Evolutionary conservation across 2,888 invertebrate genomes (phyloP), one percentile per base, ranked within the genome.

Genomic region (Lapara coniferarum): DNA sequence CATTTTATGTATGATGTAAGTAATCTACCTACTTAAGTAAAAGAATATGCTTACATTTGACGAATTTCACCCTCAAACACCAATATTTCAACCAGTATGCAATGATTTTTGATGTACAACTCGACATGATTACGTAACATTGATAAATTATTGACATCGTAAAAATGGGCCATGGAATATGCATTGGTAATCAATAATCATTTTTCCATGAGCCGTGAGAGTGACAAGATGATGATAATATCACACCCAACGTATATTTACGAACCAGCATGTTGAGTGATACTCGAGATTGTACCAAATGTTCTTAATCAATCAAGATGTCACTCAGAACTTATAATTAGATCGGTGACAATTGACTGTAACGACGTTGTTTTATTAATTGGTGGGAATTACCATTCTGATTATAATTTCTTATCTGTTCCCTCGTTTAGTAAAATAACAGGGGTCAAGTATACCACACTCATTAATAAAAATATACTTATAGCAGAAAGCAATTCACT

Each of bases 221-320:
- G 46, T 59, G 63, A 63, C 63, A 63, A 63, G 46, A 63, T 63
- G 63, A 63, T 49, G 46, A 63, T 63, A 63, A 63, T 49, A 63
- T 63, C 63, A 63, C 63, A 63, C 49, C 49, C 63, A 49, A 63
- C 63, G 49, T 63, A 19, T 63, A 56, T 66, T 67, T 69, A 67
- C 70, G 67, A 71, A 71, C 68, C 66, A 52, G 67, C 69, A 69
- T 68, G 71, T 66, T 70, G 70, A 67, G 67, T 69, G 63, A 69
- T 71, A 55, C 56, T 53, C 25, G 30, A 49, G 53, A 66, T 49
- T 44, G 67, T 56, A 69, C 69, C 66, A 67, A 71, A 52, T 49
- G 59, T 67, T 67, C 59, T 13, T 59, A 69, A 71, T 69, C 55
- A 69, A 69, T 71, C 69, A 66, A 66, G 52, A 59, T 69, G 55